A percentile compares a stretch with the other conserved stretches of the same genome.
Evolutionary conservation across 2,797 vertebrate species (phyloP).

Genomic region (Alosa sapidissima): DNA sequence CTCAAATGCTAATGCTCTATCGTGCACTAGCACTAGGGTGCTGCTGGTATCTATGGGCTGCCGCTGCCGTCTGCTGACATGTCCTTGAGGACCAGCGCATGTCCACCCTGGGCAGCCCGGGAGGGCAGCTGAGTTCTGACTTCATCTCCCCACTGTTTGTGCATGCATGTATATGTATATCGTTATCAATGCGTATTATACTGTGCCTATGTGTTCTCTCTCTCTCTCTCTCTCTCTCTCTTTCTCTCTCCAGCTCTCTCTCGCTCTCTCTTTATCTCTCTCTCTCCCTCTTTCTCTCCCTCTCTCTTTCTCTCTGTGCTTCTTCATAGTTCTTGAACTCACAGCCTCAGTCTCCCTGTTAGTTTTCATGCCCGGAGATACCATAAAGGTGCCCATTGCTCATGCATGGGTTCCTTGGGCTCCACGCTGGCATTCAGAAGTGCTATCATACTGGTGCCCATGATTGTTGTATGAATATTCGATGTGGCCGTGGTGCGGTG

Average conservation of each 20-base stretch:
- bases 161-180: not conserved
- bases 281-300: not conserved
- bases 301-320: not conserved
- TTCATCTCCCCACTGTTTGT: not conserved
- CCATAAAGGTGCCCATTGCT: not conserved
- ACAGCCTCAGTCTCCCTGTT: not conserved
- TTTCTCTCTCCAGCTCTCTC: not conserved
- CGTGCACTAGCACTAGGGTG: not conserved
- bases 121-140: not conserved
- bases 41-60: not conserved
- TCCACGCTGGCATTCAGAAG: not conserved
- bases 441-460: not conserved
- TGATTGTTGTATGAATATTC: slow-evolving; percentile 14
- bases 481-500: not conserved
- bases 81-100: not conserved
- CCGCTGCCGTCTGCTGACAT: not conserved
- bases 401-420: not conserved
- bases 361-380: not conserved
- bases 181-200: not conserved
- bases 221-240: not conserved
- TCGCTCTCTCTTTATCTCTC: not conserved
- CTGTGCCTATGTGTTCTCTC: not conserved
- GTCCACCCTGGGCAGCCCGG: not conserved
- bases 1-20: slow-evolving; percentile 15
- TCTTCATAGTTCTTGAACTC: not conserved